A percentile compares a stretch with the other conserved stretches of the same genome.
These are phyloP conservation scores for Drosophila arawakana DNA, from an alignment of 1,140 invertebrate species.

Conservation along the genomic window DNA sequence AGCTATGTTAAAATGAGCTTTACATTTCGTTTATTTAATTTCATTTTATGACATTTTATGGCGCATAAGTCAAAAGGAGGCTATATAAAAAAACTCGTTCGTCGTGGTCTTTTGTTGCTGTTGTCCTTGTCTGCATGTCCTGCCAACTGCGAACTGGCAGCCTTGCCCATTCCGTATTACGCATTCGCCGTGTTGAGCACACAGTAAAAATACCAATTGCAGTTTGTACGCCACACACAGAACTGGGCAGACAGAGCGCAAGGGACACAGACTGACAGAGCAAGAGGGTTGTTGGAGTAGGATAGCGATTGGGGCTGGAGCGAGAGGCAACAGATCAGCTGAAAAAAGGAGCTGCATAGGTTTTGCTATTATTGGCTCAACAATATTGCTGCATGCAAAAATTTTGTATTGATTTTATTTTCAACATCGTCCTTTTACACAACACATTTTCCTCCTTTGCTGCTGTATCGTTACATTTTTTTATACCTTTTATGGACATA, in stretches of 20 bases:
- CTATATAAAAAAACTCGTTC: conserved; percentile 61
- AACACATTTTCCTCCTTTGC: conserved; percentile 72
- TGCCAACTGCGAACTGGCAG: conserved; percentile 35
- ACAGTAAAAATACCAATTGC: conserved; percentile 82
- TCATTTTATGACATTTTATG: conserved; percentile 77
- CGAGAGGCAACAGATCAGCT: background rate
- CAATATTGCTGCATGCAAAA: conserved; percentile 79
- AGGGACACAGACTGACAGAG: background rate
- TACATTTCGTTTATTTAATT: conserved; percentile 75
- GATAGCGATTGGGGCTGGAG: background rate
- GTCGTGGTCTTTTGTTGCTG: background rate
- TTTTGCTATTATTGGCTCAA: conserved; percentile 72
- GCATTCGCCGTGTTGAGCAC: conserved; percentile 80
- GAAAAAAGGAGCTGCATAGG: background rate
- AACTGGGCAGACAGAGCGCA: no score
- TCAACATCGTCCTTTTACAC: conserved; percentile 76
- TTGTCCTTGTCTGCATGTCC: conserved; percentile 17
- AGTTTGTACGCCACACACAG: conserved; percentile 36
- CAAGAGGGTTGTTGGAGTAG: background rate
- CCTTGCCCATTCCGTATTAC: conserved; percentile 68
- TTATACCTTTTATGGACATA: conserved; percentile 81
- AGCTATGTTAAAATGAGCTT: conserved; percentile 72
- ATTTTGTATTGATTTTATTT: conserved; percentile 83
- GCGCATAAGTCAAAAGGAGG: conserved; percentile 73
- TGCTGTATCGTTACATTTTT: conserved; percentile 29